phyloP scores from a whole-genome alignment of 2,888 invertebrate genomes.

The Alloscopus bannaensis region DNA sequence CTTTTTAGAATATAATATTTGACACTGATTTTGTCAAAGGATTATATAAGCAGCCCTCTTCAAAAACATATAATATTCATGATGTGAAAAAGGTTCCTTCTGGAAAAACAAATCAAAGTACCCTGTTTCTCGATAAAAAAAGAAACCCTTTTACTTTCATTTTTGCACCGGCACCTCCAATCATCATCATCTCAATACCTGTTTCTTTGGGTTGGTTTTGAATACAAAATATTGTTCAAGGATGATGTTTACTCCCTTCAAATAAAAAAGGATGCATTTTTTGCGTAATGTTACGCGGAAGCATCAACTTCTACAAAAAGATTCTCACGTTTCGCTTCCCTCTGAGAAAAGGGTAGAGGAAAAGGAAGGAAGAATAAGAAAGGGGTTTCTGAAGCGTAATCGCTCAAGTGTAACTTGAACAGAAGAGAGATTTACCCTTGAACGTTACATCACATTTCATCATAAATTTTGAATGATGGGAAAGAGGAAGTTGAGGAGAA shows the following conservation, averaged over 20 bases:
- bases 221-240: too few relatives aligned
- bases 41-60: neutral
- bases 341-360: neutral
- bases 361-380: neutral
- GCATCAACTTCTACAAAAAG: too few relatives aligned
- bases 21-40: neutral
- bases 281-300: too few relatives aligned
- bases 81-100: neutral
- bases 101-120: neutral
- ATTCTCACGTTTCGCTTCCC: neutral
- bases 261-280: neutral
- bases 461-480: neutral
- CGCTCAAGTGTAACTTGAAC: neutral
- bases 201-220: neutral
- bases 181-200: too few relatives aligned
- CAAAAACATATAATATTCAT: neutral
- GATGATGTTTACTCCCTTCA: too few relatives aligned
- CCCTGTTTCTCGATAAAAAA: neutral
- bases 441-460: conserved; percentile 6
- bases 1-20: neutral
- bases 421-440: neutral
- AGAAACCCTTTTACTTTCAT: neutral
- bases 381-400: neutral
- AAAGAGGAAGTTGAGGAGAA: neutral
- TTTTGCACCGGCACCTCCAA: too few relatives aligned